phyloP scores from a whole-genome alignment of 2,888 invertebrate species.

The Koerneria pararmatus region DNA sequence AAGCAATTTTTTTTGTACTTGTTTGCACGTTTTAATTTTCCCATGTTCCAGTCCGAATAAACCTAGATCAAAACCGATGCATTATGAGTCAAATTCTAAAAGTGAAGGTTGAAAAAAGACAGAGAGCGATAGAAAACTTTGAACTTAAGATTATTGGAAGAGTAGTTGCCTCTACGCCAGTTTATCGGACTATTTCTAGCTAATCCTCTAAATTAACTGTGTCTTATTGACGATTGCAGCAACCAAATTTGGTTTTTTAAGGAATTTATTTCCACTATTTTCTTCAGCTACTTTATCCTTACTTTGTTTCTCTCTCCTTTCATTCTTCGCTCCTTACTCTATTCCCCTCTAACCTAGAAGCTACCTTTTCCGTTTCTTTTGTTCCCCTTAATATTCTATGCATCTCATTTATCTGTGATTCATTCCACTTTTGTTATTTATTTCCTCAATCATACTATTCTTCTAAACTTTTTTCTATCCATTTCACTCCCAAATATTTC shows the following conservation, averaged over 20 bases:
- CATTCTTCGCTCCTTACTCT: neutral
- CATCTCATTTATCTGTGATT: no score
- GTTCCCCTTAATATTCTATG: no score
- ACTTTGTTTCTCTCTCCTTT: neutral
- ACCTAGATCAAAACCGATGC: no score
- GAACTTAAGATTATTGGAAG: no score
- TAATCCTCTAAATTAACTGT: neutral
- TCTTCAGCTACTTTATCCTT: neutral
- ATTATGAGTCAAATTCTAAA: no score
- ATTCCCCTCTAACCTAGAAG: no score
- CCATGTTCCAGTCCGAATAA: no score
- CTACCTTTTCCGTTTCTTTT: neutral
- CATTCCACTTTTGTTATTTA: conserved; percentile 1
- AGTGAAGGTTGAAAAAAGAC: no score
- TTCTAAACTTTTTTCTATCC: neutral
- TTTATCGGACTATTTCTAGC: neutral
- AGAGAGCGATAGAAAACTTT: no score
- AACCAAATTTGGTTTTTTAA: neutral
- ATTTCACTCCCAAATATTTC: neutral
- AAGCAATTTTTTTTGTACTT: no score
- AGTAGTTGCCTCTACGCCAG: neutral
- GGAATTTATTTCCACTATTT: neutral
- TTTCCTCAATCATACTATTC: neutral
- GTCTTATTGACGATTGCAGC: neutral
- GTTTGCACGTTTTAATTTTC: no score